phyloP scores from a whole-genome alignment of 2,797 vertebrate genomes.

The Falco naumanni region DNA sequence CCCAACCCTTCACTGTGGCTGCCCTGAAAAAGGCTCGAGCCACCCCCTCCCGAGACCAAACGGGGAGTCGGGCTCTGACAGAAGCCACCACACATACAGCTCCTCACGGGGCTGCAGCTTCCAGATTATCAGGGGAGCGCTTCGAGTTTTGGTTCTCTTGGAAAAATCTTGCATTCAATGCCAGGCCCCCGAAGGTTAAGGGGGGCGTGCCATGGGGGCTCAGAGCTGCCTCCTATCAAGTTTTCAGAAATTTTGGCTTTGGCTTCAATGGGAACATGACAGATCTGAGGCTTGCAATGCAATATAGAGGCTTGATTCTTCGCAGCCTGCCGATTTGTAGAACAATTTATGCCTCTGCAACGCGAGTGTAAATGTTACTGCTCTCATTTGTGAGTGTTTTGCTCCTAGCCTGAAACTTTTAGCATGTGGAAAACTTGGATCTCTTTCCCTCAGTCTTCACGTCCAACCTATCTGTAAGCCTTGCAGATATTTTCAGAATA shows the following conservation, averaged over 20 bases:
- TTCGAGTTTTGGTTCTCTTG: neutral
- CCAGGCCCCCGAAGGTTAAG: neutral
- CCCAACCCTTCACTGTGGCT: fast-evolving
- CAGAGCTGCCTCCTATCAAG: neutral
- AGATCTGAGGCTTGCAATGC: neutral
- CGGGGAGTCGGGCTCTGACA: fast-evolving
- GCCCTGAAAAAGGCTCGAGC: neutral
- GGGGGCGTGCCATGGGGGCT: too few relatives aligned
- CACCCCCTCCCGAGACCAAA: neutral
- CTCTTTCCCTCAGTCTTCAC: neutral
- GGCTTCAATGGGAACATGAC: neutral
- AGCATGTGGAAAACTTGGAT: neutral
- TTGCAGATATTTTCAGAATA: neutral
- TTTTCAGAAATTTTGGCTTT: neutral
- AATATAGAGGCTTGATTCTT: neutral
- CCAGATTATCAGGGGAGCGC: neutral
- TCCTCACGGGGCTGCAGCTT: neutral
- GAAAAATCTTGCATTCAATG: neutral
- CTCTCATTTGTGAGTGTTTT: neutral
- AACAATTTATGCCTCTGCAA: neutral
- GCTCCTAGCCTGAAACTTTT: neutral
- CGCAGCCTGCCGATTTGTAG: fast-evolving
- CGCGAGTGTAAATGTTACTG: neutral
- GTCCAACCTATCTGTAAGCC: neutral
- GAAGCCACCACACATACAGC: neutral